Evolutionary conservation across 2,888 invertebrate species (phyloP).

Genomic region (Hyppa rectilinea): DNA sequence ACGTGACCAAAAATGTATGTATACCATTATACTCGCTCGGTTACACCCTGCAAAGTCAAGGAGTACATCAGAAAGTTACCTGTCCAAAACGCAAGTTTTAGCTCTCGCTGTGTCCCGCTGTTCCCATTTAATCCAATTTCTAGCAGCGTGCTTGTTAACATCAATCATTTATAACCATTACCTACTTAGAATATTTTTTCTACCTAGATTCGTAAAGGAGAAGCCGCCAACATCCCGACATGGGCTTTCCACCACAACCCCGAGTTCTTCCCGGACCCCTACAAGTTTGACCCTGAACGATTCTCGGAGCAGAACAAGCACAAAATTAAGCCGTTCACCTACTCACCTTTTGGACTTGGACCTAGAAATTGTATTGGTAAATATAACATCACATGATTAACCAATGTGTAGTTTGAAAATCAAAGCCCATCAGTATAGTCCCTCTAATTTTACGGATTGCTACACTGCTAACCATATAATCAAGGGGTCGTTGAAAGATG

Average conservation of each 20-base stretch:
- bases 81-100: neutral
- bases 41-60: no score
- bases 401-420: neutral
- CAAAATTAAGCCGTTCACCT: constrained; percentile 72
- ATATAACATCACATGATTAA: neutral
- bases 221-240: constrained; percentile 24
- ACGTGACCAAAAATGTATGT: no score
- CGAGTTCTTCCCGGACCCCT: constrained; percentile 83
- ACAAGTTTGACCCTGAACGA: constrained; percentile 89
- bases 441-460: no score
- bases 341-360: constrained; percentile 89
- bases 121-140: neutral
- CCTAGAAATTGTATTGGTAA: constrained; percentile 90
- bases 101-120: no score
- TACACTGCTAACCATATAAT: no score
- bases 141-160: neutral
- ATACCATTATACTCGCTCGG: no score
- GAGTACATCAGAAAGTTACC: neutral
- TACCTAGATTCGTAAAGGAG: constrained; percentile 50
- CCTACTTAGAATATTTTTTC: neutral
- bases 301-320: constrained; percentile 89
- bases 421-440: neutral
- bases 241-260: constrained; percentile 62
- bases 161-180: neutral
- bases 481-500: no score